Percentiles rank a stretch among this genome's conserved stretches.
Conservation (phyloP, 2,113 vertebrate species). For the Pachycephala philippinensis region DNA sequence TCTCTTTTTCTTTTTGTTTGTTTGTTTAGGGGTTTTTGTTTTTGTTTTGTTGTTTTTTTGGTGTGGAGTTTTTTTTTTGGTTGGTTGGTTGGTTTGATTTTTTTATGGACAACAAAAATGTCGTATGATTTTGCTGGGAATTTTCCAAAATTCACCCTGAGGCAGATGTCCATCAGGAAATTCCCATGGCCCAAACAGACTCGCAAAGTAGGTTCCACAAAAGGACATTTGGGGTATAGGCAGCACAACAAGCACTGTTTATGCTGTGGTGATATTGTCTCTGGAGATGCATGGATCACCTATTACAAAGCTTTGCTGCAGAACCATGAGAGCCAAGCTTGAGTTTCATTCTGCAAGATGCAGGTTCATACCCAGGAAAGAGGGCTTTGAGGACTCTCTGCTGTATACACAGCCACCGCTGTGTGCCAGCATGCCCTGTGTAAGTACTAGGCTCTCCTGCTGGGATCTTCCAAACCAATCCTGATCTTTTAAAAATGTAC, state of each 20-base stretch:
- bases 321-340: not conserved
- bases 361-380: not conserved
- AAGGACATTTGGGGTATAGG: not conserved
- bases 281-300: not conserved
- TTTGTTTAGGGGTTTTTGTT: not conserved
- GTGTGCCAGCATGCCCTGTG: not conserved
- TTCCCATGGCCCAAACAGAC: not conserved
- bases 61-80: not conserved
- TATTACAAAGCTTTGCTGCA: not conserved
- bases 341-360: not conserved
- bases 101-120: not conserved
- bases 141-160: not conserved
- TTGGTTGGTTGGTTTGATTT: not conserved
- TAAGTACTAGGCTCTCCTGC: not conserved
- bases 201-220: not conserved
- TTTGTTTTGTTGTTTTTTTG: no score
- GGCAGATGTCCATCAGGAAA: not conserved
- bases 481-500: not conserved
- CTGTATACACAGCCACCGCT: accelerated
- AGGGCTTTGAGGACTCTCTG: not conserved
- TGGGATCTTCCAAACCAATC: not conserved
- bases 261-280: not conserved
- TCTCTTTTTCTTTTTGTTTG: not conserved
- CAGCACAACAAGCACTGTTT: not conserved
- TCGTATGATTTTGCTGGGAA: not conserved